Conservation (phyloP, 2,797 vertebrate species). For the Carduelis carduelis region DNA sequence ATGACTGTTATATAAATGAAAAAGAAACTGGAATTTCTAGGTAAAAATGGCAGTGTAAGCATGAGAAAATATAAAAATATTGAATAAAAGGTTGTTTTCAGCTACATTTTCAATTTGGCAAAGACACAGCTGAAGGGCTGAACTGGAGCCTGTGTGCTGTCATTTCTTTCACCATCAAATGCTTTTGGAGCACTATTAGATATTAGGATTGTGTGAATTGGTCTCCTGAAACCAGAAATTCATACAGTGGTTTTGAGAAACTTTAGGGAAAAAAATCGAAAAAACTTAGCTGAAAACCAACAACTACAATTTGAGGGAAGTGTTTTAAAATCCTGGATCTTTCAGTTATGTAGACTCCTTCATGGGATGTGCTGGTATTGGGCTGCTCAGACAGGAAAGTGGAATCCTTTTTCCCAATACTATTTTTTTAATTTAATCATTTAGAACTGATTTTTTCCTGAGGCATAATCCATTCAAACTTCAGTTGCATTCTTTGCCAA, state of each 20-base stretch:
- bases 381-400: not conserved
- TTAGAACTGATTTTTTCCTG: not conserved
- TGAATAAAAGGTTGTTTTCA: not conserved
- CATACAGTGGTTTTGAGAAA: not conserved
- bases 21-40: not conserved
- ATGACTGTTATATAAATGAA: not conserved
- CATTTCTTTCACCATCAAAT: not conserved
- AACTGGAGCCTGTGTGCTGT: not conserved
- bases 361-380: not conserved
- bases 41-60: not conserved
- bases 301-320: not conserved
- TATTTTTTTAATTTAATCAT: not conserved
- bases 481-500: not conserved
- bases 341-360: not conserved
- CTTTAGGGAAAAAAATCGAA: slow-evolving; percentile 16
- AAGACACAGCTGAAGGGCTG: not conserved
- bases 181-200: not conserved
- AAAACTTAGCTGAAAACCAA: not conserved
- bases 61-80: not conserved
- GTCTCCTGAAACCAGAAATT: not conserved
- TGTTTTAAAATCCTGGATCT: not conserved
- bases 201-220: not conserved
- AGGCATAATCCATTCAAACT: not conserved
- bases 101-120: not conserved
- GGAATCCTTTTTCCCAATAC: not conserved